Evolutionary conservation across 2,113 vertebrate genomes (phyloP), one percentile per base, ranked within the genome.

Genomic region (Hassar affinis): DNA sequence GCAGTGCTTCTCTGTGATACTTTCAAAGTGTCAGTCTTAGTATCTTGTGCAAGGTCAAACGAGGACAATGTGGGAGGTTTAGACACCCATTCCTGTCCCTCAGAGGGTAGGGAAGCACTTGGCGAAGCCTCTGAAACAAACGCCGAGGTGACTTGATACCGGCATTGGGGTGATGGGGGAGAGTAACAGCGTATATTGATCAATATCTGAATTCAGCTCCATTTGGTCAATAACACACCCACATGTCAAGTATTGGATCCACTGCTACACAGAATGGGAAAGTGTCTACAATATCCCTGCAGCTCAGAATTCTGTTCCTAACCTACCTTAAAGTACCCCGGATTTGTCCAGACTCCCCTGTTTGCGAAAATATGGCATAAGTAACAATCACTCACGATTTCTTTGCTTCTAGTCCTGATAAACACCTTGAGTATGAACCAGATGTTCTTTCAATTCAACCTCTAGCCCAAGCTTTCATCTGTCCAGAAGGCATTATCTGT

Each of bases 271-370:
- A 89, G 85, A 80, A 85, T 83, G 56, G 49, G 49, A 79, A 69
- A 84, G 88, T 91, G 87, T 81, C 91, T 93, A 87, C 82, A 75
- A 71, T 92, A 90, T 88, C 89, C 0, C 25, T 33, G n/a, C 22
- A 69, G 62, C 80, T 38, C 25, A 2, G 27, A 45, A 15, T 35
- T 71, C 33, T 33, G 35, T 49, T 27, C 33, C 49, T 30, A 75
- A 75, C 47, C 51, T 47, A 6, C 17, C 18, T 7, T 38, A 38
- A 38, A 20, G 15, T 38, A 22, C 38, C 10, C 17, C 12, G 22
- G n/a, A 69, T 9, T 33, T 20, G 27, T 76, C 17, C 30, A 35
- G 51, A 56, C 14, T 56, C 1, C 4, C 9, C 51, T 42, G 6
- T n/a, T n/a, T n/a, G n/a, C n/a, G 38, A 42, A 42, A 42, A 42